Conservation (phyloP, 2,113 vertebrate species). For the Ceyx cyanopectus region DNA sequence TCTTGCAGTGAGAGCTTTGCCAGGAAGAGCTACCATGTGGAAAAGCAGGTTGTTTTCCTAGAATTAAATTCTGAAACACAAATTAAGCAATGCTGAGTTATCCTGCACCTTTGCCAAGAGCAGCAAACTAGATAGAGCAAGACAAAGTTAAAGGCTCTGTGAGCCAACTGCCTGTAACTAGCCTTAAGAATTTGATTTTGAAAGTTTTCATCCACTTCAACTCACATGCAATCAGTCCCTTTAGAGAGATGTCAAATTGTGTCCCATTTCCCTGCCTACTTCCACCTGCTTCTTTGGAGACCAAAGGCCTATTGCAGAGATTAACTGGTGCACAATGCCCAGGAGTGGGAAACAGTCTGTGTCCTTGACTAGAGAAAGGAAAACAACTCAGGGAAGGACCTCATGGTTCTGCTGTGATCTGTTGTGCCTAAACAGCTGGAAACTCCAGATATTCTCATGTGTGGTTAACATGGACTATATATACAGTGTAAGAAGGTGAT, state of each 20-base stretch:
- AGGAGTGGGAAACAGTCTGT: background rate
- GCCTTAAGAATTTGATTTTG: background rate
- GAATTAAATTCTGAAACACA: background rate
- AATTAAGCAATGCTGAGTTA: background rate
- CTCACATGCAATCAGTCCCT: background rate
- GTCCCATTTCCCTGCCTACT: accelerated
- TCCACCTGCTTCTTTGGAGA: background rate
- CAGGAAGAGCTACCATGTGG: background rate
- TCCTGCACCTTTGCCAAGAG: background rate
- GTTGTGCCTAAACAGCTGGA: background rate
- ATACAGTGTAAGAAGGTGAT: accelerated
- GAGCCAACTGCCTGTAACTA: background rate
- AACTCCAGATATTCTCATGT: background rate
- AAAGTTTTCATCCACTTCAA: background rate
- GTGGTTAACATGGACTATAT: background rate
- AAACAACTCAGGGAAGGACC: background rate
- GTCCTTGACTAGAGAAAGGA: background rate
- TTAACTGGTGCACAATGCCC: background rate
- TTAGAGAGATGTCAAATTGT: background rate
- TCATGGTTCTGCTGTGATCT: background rate
- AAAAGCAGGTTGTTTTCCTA: background rate
- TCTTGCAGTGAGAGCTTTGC: background rate
- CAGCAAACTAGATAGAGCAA: background rate
- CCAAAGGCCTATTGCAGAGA: background rate
- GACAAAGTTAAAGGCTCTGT: background rate